Conservation (phyloP, 2,113 vertebrate species). For the Indicator indicator region DNA sequence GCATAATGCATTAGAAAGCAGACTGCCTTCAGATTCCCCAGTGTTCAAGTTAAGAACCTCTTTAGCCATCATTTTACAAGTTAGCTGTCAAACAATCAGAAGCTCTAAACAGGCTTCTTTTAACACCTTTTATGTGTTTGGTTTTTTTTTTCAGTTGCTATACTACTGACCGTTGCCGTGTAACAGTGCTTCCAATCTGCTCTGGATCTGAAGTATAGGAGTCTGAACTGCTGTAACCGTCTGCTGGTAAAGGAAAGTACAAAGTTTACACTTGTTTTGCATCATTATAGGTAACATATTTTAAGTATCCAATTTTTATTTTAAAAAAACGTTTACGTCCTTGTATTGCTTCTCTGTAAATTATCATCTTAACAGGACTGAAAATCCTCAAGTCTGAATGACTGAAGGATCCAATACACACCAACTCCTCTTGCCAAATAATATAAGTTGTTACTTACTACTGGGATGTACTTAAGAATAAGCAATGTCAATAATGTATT, state of each 20-base stretch:
- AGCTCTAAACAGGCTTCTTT: background rate
- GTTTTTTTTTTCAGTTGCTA: background rate
- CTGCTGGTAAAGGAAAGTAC: slow-evolving; percentile 76
- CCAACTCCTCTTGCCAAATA: background rate
- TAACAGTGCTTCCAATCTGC: slow-evolving; percentile 85
- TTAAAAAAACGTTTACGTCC: background rate
- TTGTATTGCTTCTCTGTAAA: background rate
- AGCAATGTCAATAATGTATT: background rate
- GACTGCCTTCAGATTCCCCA: background rate
- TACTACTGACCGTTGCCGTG: slow-evolving; percentile 88
- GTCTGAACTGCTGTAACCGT: slow-evolving; percentile 98
- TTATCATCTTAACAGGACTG: background rate
- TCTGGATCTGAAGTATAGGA: slow-evolving; percentile 95
- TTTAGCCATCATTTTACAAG: background rate
- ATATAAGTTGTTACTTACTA: background rate
- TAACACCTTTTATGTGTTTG: background rate
- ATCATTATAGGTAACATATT: background rate
- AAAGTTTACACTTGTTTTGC: slow-evolving; percentile 31
- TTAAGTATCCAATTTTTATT: background rate
- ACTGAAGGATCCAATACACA: background rate
- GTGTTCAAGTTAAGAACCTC: background rate
- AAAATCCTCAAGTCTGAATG: background rate
- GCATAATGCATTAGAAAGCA: background rate
- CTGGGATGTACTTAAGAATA: background rate
- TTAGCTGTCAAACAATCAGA: background rate